Conservation (phyloP, 53 echinoderm and acorn worm genomes). For the Pentamera pediparva region DNA sequence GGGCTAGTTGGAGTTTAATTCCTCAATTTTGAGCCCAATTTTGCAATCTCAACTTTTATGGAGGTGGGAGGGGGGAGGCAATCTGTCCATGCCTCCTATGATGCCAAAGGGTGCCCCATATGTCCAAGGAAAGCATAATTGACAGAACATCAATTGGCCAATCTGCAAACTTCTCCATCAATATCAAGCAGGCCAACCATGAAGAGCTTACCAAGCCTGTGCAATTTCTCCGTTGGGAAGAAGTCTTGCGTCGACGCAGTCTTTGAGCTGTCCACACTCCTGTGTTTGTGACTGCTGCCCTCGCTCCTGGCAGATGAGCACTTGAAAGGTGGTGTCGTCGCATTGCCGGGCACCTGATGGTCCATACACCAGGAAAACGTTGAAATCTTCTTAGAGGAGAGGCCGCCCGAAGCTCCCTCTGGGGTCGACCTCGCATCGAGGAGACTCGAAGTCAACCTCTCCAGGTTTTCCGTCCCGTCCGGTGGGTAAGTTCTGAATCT, state of each 20-base stretch:
- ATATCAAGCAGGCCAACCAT: background rate
- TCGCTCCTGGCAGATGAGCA: conserved; percentile 47
- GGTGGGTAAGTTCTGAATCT: conserved; percentile 18
- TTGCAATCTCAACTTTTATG: too few species aligned
- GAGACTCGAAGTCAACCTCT: background rate
- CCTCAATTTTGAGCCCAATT: too few species aligned
- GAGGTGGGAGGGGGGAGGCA: too few species aligned
- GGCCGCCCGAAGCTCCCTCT: conserved; percentile 19
- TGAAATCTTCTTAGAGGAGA: conserved; percentile 52
- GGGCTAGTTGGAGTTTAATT: too few species aligned
- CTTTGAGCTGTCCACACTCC: conserved; percentile 37
- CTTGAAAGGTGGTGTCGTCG: conserved; percentile 37
- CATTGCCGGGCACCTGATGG: conserved; percentile 37
- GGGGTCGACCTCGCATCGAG: background rate
- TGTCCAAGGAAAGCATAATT: too few species aligned
- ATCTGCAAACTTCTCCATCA: background rate
- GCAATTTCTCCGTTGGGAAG: conserved; percentile 58
- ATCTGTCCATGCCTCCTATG: too few species aligned
- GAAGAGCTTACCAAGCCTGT: conserved; percentile 61
- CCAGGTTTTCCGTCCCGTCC: background rate
- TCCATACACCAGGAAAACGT: conserved; percentile 77
- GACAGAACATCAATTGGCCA: too few species aligned
- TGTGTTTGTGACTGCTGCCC: conserved; percentile 48
- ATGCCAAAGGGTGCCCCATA: too few species aligned
- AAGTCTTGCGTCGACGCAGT: conserved; percentile 62